These are phyloP conservation scores for Malurus melanocephalus DNA, from an alignment of 2,113 vertebrate genomes.

Conservation along the genomic window DNA sequence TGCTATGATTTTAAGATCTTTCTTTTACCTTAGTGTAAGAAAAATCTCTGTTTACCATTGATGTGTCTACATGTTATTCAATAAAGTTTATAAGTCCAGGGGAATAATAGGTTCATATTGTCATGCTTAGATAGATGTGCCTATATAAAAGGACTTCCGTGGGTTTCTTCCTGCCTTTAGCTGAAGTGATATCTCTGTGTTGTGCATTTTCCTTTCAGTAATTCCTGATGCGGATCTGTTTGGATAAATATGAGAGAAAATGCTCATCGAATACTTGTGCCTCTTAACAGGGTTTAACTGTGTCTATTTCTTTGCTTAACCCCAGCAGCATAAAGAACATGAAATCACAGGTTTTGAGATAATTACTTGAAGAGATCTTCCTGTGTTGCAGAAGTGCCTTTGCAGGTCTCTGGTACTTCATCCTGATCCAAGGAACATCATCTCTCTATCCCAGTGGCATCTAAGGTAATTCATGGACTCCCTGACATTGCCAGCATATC, in stretches of 20 bases:
- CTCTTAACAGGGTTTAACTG: not conserved
- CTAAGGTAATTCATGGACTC: not conserved
- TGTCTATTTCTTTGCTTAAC: not conserved
- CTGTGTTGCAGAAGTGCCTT: not conserved
- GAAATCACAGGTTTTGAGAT: not conserved
- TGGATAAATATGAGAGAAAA: not conserved
- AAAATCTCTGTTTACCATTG: not conserved
- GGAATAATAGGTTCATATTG: not conserved
- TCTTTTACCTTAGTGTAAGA: not conserved
- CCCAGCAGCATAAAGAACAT: not conserved
- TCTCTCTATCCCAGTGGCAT: not conserved
- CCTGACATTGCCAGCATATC: not conserved
- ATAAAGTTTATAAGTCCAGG: not conserved
- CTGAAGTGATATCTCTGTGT: not conserved
- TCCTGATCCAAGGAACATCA: not conserved
- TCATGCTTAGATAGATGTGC: not conserved
- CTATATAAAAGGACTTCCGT: not conserved
- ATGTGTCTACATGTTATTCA: not conserved
- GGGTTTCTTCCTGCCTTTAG: not conserved
- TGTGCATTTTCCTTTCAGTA: not conserved
- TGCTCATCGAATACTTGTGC: not conserved
- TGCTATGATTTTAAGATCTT: not conserved
- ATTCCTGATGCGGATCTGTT: not conserved
- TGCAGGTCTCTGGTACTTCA: not conserved
- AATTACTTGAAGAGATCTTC: not conserved